Conservation (phyloP, 1,140 invertebrate species). For the Campoletis sonorensis region DNA sequence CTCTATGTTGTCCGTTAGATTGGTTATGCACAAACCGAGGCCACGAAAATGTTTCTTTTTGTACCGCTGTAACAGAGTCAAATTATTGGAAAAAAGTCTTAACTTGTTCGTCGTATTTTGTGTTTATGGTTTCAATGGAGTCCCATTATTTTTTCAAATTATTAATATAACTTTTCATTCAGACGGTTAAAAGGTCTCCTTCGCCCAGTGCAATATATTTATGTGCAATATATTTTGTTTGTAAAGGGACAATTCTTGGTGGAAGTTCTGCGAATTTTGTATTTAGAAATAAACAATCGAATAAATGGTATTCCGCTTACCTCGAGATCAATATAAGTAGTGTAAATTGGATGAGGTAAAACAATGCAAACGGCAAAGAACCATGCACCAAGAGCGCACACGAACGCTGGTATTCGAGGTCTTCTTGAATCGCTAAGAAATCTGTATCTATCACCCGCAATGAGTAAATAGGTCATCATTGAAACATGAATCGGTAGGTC, state of each 20-base stretch:
- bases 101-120: too few relatives aligned
- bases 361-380: constrained; percentile 83
- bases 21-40: constrained; percentile 79
- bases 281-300: neutral
- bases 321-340: constrained; percentile 82
- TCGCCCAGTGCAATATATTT: too few relatives aligned
- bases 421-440: constrained; percentile 81
- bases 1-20: constrained; percentile 81
- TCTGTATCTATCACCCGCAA: constrained; percentile 83
- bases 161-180: neutral
- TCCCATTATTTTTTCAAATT: too few relatives aligned
- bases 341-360: constrained; percentile 85
- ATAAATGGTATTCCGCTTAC: constrained; percentile 70
- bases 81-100: neutral
- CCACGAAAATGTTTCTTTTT: constrained; percentile 75
- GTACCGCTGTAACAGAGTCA: constrained; percentile 74
- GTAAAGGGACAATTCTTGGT: too few relatives aligned
- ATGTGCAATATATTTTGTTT: too few relatives aligned
- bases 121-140: too few relatives aligned
- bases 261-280: neutral
- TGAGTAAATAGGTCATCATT: constrained; percentile 83
- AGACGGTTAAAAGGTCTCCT: too few relatives aligned
- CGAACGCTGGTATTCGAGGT: constrained; percentile 80
- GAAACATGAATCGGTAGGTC: constrained; percentile 83
- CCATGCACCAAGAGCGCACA: constrained; percentile 84